Evolutionary conservation across 2,113 vertebrate genomes (phyloP), one percentile per base, ranked within the genome.

Genomic region (Mastomys natalensis): DNA sequence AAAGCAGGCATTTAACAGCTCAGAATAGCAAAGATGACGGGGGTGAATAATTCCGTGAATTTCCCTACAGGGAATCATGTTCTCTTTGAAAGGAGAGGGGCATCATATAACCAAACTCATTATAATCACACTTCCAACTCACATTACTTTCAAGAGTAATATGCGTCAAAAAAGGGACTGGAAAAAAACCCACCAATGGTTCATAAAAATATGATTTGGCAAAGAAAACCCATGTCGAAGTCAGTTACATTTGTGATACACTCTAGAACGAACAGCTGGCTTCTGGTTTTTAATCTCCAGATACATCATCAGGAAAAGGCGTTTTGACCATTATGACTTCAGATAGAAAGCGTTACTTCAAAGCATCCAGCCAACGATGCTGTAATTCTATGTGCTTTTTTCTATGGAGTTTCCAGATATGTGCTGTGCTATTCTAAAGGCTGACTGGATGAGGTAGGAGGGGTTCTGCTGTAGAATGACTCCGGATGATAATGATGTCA

Each of bases 1-100:
- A 97, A 98, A 98, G 97, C 98, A 98, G 98, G 98, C 97, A 97
- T 98, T 98, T 98, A 98, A 98, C 97, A 98, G 98, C 98, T 98
- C 97, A 97, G 98, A 82, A 92, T 89, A 98, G 97, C 94, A 98
- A 95, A 97, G 98, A 98, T 97, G 97, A 98, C 95, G 87, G 98
- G 98, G 98, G 97, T 97, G 98, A 98, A 96, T 98, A 98, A 99
- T 98, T 98, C 98, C 97, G 97, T 96, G 95, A 98, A 98, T 98
- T 98, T 98, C 98, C 98, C 98, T 98, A 98, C 95, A 98, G 98
- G 98, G 98, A 98, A 97, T 98, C 97, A 80, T 98, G 98, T 97
- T 98, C 97, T 98, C 95, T 98, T 98, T 98, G 98, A 97, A 98
- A 98, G 96, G 98, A 98, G 98, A 98, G 97, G 98, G 95, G 98